Base-by-base conservation (phyloP, 2,888 invertebrate species). In the Bombylius major region DNA sequence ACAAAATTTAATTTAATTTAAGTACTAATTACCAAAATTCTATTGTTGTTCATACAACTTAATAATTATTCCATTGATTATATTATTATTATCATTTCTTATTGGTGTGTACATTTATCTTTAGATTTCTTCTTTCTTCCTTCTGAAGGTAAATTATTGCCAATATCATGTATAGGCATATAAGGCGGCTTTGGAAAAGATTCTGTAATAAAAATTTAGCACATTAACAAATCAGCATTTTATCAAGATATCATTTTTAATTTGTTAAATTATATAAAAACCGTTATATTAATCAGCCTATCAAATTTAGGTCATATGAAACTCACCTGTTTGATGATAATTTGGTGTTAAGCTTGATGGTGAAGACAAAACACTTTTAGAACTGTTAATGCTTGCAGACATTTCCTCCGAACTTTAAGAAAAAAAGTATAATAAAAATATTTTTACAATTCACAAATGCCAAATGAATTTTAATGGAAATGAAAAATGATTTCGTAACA, bases 151-250 rank as follows among this genome's bases (percentile, higher is more conserved):
- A 82, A 80, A n/a, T 82, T 76, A 63, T 86, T 75, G 58, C 86
- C 76, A 65, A 86, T 86, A 51, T 86, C 86, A 70, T 85, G 86
- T 65, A 87, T 85, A 51, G 86, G 86, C 86, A 87, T 86, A 66
- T 87, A 86, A 55, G 86, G 85, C 8, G 85, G 83, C 12, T 45
- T 14, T 45, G 45, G 14, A 45, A n/a, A 7, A 7, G n/a, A 14
- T 14, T 45, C 14, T 14, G n/a, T 45, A 45, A 9, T 39, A 9
- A 11, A 39, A 9, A 39, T 39, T 39, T 39, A 8, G 39, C 39
- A 39, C 7, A 8, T 39, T 23, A 23, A 23, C 3, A 23, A 23
- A 23, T 23, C 23, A 2, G 23, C 23, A 23, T 23, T 23, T 23
- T 23, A 23, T 23, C 23, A 23, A 23, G 23, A 23, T 23, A 23